These are phyloP conservation scores for Herminia tarsipennalis DNA, from an alignment of 2,888 invertebrate genomes.

Conservation along the genomic window DNA sequence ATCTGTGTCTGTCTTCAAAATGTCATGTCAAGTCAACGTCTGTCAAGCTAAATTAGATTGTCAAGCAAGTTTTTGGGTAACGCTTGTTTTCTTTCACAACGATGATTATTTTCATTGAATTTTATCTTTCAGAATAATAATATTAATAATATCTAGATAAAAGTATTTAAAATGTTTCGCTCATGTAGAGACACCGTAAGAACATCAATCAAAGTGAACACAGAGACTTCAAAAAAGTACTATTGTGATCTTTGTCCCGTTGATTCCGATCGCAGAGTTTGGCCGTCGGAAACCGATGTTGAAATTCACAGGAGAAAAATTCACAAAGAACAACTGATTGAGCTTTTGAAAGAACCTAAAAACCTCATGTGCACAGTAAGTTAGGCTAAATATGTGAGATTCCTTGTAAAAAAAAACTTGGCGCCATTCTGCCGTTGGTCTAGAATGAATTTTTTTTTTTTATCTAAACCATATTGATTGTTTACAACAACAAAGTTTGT, in stretches of 20 bases:
- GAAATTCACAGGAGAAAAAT: slow-evolving; percentile 53
- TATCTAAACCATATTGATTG: too few species aligned
- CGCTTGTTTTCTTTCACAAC: too few species aligned
- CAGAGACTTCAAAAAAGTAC: slow-evolving; percentile 2
- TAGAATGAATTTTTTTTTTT: too few species aligned
- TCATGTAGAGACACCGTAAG: slow-evolving; percentile 18
- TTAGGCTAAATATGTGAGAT: neutral
- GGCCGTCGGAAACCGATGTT: slow-evolving; percentile 58
- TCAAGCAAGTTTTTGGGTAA: too few species aligned
- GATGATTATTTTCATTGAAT: too few species aligned
- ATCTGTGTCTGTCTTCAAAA: too few species aligned
- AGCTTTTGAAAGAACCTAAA: slow-evolving; percentile 11
- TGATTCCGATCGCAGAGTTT: slow-evolving; percentile 26
- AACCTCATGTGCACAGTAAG: slow-evolving; percentile 35
- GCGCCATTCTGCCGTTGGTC: too few species aligned
- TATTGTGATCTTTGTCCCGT: slow-evolving; percentile 50
- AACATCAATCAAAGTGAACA: neutral
- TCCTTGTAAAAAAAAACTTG: too few species aligned
- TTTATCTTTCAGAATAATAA: too few species aligned
- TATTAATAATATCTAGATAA: neutral
- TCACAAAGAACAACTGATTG: slow-evolving; percentile 34
- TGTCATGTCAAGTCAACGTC: too few species aligned
- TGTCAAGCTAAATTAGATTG: too few species aligned
- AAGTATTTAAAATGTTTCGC: slow-evolving; percentile 32
- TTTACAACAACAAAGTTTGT: too few species aligned